Evolutionary conservation across 2,113 vertebrate species (phyloP), one percentile per base, ranked within the genome.

Genomic region (Neodon shergylaensis): DNA sequence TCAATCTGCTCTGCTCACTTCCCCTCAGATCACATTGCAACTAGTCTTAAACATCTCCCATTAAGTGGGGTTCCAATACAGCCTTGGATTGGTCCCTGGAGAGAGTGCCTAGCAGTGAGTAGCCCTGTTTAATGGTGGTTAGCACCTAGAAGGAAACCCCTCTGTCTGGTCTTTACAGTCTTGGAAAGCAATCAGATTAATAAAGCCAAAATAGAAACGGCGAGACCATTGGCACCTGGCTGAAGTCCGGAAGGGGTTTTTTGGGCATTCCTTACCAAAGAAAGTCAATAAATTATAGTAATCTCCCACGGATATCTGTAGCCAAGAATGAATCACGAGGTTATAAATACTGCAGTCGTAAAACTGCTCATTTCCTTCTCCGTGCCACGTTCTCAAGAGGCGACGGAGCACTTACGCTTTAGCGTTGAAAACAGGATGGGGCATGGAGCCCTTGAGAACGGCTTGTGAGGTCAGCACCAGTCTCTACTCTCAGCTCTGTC

Each of bases 251-350:
- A 68, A 83, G 85, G 91, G 42, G 42, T 87, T 86, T 79, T 66
- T 84, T 84, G 58, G 39, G n/a, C 58, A 84, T 84, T 84, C 61
- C 88, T 90, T 92, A 63, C 79, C 86, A 93, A 95, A 92, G 91
- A 95, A 97, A 95, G 94, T 52, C 94, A 73, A 3, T 88, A 83
- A 76, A 42, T 88, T 70, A 33, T 96, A 83, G 78, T 79, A 74
- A 82, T 96, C 95, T 94, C 96, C 96, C 92, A 95, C 94, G 39
- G 84, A 91, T 73, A 66, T 95, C 92, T 19, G 77, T 88, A 78
- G 65, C 91, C 4, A 28, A 74, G 72, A 92, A 89, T 96, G 97
- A 97, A 96, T 97, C 97, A 96, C 70, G 84, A 90, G 68, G 90
- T 81, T 96, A 94, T 81, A 94, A 97, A 95, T 93, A 65, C 72